phyloP scores from a whole-genome alignment of 1,140 invertebrate genomes.

The Lethrus apterus region DNA sequence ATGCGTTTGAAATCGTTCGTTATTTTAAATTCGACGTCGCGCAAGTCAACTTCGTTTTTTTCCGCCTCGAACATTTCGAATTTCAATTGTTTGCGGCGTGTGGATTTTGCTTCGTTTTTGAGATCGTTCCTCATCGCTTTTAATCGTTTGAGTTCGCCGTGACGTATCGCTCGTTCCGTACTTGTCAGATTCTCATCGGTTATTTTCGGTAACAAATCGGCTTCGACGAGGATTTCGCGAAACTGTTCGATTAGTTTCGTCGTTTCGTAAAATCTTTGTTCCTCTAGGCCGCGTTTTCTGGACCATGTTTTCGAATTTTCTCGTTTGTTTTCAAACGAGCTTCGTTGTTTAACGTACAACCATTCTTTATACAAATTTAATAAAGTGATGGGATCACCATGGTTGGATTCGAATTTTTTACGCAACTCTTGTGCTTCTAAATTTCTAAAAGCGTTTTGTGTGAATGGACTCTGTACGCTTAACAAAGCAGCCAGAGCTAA shows the following conservation, averaged over 20 bases:
- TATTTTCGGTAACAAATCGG: constrained; percentile 56
- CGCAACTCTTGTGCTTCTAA: constrained; percentile 65
- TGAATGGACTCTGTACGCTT: constrained; percentile 90
- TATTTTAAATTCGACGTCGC: constrained; percentile 82
- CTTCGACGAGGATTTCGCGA: constrained; percentile 71
- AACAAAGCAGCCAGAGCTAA: constrained; percentile 85
- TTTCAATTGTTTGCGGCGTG: constrained; percentile 68
- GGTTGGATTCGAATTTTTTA: constrained; percentile 79
- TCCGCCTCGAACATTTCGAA: constrained; percentile 45
- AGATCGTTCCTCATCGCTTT: constrained; percentile 66
- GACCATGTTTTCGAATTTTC: constrained; percentile 74
- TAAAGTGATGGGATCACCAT: constrained; percentile 92
- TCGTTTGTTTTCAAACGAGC: constrained; percentile 22
- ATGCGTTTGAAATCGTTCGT: constrained; percentile 36
- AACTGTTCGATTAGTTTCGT: constrained; percentile 90
- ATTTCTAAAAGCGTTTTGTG: constrained; percentile 79
- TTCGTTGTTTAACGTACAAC: constrained; percentile 68
- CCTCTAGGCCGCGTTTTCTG: constrained; percentile 78
- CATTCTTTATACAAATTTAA: constrained; percentile 86
- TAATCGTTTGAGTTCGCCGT: constrained; percentile 82
- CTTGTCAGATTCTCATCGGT: constrained; percentile 57
- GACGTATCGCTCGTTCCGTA: constrained; percentile 67
- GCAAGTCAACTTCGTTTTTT: constrained; percentile 64
- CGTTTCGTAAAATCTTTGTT: constrained; percentile 77
- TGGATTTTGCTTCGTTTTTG: constrained; percentile 51